Evolutionary conservation across 2,797 vertebrate genomes (phyloP).

Genomic region (Loriculus beryllinus): DNA sequence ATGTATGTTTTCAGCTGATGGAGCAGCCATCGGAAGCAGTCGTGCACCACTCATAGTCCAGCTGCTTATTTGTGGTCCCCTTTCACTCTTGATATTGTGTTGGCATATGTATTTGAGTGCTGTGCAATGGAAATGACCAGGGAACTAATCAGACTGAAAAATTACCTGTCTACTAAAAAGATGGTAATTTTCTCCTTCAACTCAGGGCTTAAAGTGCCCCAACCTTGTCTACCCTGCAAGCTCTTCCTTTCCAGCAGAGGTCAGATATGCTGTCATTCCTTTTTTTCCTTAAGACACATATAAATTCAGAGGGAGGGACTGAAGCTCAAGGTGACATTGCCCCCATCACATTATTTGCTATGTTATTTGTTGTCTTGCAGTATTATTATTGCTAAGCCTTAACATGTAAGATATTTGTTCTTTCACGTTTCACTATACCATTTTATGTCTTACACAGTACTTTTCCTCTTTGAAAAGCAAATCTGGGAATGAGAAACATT

Average conservation of each 20-base stretch:
- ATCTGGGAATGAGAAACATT: not conserved
- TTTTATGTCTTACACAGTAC: not conserved
- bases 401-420: not conserved
- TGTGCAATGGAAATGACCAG: not conserved
- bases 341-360: not conserved
- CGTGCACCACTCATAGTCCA: not conserved
- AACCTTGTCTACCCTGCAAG: not conserved
- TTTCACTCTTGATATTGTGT: not conserved
- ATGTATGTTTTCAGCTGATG: not conserved
- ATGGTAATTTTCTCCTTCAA: not conserved
- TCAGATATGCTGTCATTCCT: not conserved
- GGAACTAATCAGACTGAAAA: not conserved
- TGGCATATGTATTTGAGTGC: not conserved
- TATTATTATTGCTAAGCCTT: not conserved
- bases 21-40: not conserved
- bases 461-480: not conserved
- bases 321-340: constrained; percentile 16
- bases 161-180: not conserved
- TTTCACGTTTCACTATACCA: not conserved
- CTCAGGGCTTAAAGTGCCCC: not conserved
- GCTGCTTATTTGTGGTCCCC: not conserved
- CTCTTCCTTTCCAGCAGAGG: not conserved
- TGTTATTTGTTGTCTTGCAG: not conserved
- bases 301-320: not conserved
- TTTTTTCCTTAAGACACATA: not conserved